phyloP scores from a whole-genome alignment of 2,888 invertebrate genomes.

The Amiota minor region DNA sequence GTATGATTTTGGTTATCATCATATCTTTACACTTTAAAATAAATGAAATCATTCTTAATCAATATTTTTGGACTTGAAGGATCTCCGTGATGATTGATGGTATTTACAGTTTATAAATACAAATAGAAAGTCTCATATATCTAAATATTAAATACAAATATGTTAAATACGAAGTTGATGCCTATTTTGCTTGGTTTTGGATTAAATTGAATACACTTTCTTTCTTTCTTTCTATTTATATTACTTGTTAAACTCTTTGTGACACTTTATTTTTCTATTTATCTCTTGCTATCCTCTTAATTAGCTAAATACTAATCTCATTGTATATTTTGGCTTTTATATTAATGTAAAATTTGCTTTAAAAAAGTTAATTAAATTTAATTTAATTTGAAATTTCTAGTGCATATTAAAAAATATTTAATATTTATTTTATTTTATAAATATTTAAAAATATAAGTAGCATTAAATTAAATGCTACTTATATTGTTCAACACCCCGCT shows the following conservation, averaged over 20 bases:
- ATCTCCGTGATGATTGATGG: not conserved
- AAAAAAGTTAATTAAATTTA: no score
- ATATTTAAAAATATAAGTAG: no score
- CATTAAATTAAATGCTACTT: no score
- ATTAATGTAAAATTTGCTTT: constrained; percentile 27
- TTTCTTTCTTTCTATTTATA: constrained; percentile 38
- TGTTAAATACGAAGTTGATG: constrained; percentile 67
- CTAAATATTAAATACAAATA: constrained; percentile 70
- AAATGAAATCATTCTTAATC: no score
- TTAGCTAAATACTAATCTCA: constrained; percentile 28
- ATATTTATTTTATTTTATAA: no score
- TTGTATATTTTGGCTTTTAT: constrained; percentile 42
- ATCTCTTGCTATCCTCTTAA: constrained; percentile 34
- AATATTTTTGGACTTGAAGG: not conserved
- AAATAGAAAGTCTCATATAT: constrained; percentile 22
- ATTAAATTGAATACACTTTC: constrained; percentile 32
- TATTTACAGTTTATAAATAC: not conserved
- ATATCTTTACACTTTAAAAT: no score
- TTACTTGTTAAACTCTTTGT: constrained; percentile 2
- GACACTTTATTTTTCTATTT: not conserved
- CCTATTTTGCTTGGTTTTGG: constrained; percentile 57
- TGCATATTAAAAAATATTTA: no score
- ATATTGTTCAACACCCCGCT: no score
- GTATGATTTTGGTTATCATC: no score
- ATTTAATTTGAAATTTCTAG: no score